Evolutionary conservation across 2,113 vertebrate species (phyloP).

Genomic region (Ploceus nigricollis): DNA sequence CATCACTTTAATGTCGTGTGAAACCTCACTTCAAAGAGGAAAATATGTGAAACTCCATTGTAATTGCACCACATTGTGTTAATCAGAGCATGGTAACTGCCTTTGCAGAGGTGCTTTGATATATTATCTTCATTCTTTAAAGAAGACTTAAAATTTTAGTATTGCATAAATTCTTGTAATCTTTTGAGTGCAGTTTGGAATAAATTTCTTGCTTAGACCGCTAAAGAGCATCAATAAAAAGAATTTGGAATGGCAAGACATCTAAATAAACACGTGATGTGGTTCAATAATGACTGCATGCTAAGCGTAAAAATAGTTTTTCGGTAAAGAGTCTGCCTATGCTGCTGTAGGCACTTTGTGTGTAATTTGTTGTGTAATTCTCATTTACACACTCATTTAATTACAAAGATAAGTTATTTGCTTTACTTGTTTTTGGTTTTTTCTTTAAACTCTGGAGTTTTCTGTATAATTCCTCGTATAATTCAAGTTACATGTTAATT

Average conservation of each 20-base stretch:
- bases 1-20: neutral
- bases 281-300: neutral
- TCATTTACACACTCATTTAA: neutral
- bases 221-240: neutral
- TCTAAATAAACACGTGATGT: neutral
- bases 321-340: neutral
- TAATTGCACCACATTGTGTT: neutral
- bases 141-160: neutral
- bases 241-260: neutral
- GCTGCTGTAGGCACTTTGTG: neutral
- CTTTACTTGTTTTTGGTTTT: neutral
- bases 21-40: neutral
- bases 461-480: neutral
- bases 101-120: neutral
- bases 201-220: neutral
- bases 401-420: neutral
- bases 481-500: neutral
- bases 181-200: neutral
- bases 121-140: neutral
- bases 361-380: neutral
- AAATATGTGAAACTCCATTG: neutral
- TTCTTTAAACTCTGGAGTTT: neutral
- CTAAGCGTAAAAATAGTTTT: neutral
- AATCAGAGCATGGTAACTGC: neutral
- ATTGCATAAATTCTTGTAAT: neutral